Conservation (phyloP, 2,113 vertebrate species). For the Callaeas wilsoni region DNA sequence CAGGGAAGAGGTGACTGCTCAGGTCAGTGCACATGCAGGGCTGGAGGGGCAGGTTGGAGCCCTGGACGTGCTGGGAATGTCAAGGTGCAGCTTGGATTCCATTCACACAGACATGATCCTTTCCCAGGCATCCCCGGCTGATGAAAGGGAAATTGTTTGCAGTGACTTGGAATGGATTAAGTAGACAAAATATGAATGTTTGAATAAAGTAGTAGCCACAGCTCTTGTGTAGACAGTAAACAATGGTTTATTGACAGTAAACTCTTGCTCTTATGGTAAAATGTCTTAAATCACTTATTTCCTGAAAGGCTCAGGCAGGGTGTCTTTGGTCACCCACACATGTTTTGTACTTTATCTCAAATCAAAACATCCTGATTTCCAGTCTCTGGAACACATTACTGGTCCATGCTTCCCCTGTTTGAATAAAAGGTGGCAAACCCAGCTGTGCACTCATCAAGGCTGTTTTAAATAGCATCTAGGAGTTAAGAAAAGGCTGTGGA, state of each 20-base stretch:
- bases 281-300: constrained; percentile 42
- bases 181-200: constrained; percentile 44
- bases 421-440: constrained; percentile 30
- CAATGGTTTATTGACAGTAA: constrained; percentile 48
- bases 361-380: constrained; percentile 65
- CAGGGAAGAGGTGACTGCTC: not conserved
- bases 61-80: not conserved
- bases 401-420: constrained; percentile 26
- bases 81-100: not conserved
- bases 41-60: not conserved
- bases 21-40: not conserved
- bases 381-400: constrained; percentile 53
- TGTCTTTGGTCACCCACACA: constrained; percentile 46
- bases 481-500: not conserved
- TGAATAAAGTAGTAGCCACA: constrained; percentile 30
- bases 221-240: constrained; percentile 46
- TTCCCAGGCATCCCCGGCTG: not conserved
- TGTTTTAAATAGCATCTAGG: not conserved
- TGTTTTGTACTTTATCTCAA: constrained; percentile 59
- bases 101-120: not conserved
- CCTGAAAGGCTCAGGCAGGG: constrained; percentile 45
- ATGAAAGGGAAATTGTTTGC: not conserved
- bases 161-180: constrained; percentile 4
- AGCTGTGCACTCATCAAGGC: not conserved
- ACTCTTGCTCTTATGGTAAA: constrained; percentile 27